These are phyloP conservation scores for Meriones psammophilus DNA, from an alignment of 2,797 vertebrate genomes.

Conservation along the genomic window DNA sequence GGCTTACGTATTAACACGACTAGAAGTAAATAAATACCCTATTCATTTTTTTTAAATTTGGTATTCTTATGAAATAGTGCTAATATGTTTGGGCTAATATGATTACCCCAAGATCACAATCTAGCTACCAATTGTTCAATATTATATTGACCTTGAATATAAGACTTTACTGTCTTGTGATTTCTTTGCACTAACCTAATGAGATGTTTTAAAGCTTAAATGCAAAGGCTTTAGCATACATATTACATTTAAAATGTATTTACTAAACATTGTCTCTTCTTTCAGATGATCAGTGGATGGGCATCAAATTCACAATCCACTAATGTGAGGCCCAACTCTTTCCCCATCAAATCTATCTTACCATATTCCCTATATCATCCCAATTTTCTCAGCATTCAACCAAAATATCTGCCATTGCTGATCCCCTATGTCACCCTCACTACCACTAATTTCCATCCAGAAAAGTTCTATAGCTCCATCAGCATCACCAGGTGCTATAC, in stretches of 20 bases:
- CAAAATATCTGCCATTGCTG: rapidly evolving
- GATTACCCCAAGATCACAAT: not conserved
- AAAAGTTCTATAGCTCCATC: not conserved
- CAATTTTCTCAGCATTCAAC: rapidly evolving
- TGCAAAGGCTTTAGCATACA: not conserved
- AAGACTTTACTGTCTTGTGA: not conserved
- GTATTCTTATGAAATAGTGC: not conserved
- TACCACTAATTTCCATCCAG: not conserved
- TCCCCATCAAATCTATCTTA: not conserved
- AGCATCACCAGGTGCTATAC: too few relatives aligned
- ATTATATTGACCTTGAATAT: not conserved
- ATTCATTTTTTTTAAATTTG: not conserved
- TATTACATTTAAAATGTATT: not conserved
- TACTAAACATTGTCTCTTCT: not conserved
- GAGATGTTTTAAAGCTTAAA: not conserved
- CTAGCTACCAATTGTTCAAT: not conserved
- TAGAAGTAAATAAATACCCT: not conserved
- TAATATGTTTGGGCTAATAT: not conserved
- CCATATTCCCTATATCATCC: not conserved
- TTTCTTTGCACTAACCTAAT: not conserved
- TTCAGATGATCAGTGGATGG: not conserved
- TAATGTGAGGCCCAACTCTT: not conserved
- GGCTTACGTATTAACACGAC: not conserved
- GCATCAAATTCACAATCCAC: not conserved
- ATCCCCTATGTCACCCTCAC: not conserved